Base-by-base conservation (phyloP, 2,113 vertebrate species). In the Zosterops borbonicus region DNA sequence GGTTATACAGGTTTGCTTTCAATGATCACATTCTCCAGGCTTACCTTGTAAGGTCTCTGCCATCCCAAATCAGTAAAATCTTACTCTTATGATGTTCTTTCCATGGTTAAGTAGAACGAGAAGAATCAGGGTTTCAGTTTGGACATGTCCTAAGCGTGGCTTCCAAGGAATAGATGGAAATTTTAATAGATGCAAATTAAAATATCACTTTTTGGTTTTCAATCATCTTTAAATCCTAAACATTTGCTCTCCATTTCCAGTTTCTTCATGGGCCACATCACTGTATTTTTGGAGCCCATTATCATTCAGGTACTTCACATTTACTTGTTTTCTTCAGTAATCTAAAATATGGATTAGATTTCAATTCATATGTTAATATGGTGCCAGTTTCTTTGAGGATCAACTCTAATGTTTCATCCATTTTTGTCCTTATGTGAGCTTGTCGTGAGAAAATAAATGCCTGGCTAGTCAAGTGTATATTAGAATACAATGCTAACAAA, bases 361-460 rank as follows among this genome's bases (percentile, higher is more conserved):
- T 94, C 56, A 44, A 92, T 93, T 95, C 60, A 68, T 83, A 83
- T 78, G 47, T 80, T 94, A 95, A 95, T 94, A 53, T 46, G 71
- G 14, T 68, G 64, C 37, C 52, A 63, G 39, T 93, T 90, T 74
- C 79, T 92, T 92, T 93, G 85, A 94, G 92, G 94, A 95, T 71
- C 5, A 3, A 9, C 67, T 93, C 60, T 68, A 87, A 64, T 89
- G 71, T 92, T 90, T 90, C 68, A 81, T 60, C 68, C 83, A 58
- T 62, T 92, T 89, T 59, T 71, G 23, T 64, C 44, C 9, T 71
- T 81, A 77, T 22, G 16, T 56, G 79, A 90, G 35, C 14, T 46
- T 92, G 82, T 52, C 0, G 0, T 68, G 28, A 86, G 64, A 95
- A 93, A 96, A 86, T 39, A 86, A 92, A 74, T 71, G 64, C 20